Percentiles rank a stretch among this genome's conserved stretches.
Evolutionary conservation across 1,140 invertebrate genomes (phyloP).

Genomic region (Argopecten irradians): DNA sequence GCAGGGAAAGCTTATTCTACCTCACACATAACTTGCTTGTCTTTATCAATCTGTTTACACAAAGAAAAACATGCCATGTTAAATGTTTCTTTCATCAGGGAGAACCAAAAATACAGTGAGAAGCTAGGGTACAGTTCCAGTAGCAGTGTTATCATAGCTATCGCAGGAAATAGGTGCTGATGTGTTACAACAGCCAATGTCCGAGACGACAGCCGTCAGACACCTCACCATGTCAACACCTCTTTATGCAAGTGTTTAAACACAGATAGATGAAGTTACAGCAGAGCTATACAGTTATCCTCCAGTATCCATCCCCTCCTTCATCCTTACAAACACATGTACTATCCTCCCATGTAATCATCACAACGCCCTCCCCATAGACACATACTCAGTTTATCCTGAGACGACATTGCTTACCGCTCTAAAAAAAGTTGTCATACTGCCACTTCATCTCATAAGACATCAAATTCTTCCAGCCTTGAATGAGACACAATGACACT

Average conservation of each 20-base stretch:
- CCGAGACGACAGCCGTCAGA: conserved; percentile 1
- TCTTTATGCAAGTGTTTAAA: conserved; percentile 12
- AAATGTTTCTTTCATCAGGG: conserved; percentile 11
- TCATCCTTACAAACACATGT: not conserved
- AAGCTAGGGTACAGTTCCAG: not conserved
- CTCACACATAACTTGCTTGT: conserved; percentile 8
- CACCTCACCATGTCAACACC: conserved; percentile 9
- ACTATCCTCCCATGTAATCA: too few relatives aligned
- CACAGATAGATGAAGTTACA: not conserved
- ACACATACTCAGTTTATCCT: not conserved
- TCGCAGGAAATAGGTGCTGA: not conserved
- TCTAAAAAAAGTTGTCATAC: too few relatives aligned
- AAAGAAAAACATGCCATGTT: conserved; percentile 9
- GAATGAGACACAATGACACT: not conserved
- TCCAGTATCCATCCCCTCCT: not conserved
- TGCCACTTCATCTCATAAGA: too few relatives aligned
- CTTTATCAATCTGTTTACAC: conserved; percentile 12
- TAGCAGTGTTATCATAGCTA: not conserved
- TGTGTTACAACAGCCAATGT: not conserved
- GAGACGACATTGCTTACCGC: too few relatives aligned
- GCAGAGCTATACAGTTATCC: not conserved
- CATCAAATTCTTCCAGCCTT: not conserved
- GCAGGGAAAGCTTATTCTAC: not conserved
- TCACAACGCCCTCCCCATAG: not conserved
- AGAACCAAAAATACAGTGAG: conserved; percentile 1